Percentiles rank a stretch among this genome's conserved stretches.
Conservation (phyloP, 2,888 invertebrate species). For the Chironomus riparius region DNA sequence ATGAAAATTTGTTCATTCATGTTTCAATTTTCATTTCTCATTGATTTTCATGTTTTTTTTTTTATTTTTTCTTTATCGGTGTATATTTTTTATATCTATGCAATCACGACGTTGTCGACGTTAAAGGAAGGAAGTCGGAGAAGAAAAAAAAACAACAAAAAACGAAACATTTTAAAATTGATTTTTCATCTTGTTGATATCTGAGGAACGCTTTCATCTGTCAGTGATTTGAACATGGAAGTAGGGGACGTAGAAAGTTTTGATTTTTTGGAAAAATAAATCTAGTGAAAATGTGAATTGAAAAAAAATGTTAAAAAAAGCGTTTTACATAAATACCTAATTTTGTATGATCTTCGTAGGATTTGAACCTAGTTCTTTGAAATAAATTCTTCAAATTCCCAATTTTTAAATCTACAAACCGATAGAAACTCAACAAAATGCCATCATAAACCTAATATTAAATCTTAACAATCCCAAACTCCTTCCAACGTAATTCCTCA, state of each 20-base stretch:
- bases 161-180: neutral
- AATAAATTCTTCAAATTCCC: no score
- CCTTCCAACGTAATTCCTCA: no score
- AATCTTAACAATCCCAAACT: no score
- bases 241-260: neutral
- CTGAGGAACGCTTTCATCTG: neutral
- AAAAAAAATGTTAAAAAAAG: neutral
- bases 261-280: neutral
- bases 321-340: no score
- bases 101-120: neutral
- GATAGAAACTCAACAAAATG: no score
- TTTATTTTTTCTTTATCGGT: no score
- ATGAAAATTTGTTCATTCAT: neutral
- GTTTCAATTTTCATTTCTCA: neutral
- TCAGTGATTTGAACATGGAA: slow-evolving; percentile 1
- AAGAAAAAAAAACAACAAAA: neutral
- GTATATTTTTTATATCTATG: no score
- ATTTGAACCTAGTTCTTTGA: no score
- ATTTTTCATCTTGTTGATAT: neutral
- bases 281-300: neutral
- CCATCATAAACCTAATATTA: no score
- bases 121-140: neutral
- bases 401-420: no score
- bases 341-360: no score
- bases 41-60: neutral